phyloP scores from a whole-genome alignment of 2,797 vertebrate genomes.

The Cyprinella venusta region DNA sequence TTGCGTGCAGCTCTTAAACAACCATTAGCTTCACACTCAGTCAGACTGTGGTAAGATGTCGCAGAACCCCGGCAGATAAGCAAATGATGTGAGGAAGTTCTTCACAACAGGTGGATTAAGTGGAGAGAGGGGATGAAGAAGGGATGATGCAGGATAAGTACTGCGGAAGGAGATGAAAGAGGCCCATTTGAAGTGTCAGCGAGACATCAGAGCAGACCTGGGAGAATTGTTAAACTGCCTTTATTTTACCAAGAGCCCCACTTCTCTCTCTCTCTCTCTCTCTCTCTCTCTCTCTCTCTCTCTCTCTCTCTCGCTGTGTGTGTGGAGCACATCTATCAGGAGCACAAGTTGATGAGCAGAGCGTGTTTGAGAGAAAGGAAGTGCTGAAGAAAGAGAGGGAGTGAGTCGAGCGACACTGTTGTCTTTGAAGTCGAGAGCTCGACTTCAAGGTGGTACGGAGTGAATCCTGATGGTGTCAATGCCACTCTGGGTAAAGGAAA shows the following conservation, averaged over 20 bases:
- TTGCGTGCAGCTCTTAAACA: conserved; percentile 18
- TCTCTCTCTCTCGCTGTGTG: no score
- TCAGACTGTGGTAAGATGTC: conserved; percentile 47
- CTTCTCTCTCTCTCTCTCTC: not conserved
- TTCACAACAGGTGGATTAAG: conserved; percentile 60
- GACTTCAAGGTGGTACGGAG: conserved; percentile 51
- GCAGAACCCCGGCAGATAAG: conserved; percentile 45
- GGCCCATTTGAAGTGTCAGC: conserved; percentile 65
- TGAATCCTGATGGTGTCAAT: conserved; percentile 55
- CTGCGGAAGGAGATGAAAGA: conserved; percentile 62
- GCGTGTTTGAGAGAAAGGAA: conserved; percentile 44
- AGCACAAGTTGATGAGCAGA: conserved; percentile 51
- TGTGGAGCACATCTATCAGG: conserved; percentile 33
- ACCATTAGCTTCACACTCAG: conserved; percentile 41
- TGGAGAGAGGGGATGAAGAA: conserved; percentile 49
- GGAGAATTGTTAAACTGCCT: conserved; percentile 63
- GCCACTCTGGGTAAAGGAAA: conserved; percentile 44
- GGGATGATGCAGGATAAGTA: conserved; percentile 61
- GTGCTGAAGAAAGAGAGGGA: conserved; percentile 35
- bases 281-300: not conserved
- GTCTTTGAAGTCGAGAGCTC: conserved; percentile 57
- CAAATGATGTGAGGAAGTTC: conserved; percentile 57
- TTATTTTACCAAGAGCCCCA: conserved; percentile 59
- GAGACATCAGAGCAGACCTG: conserved; percentile 57
- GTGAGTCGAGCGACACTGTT: conserved; percentile 42